Evolutionary conservation across 2,888 invertebrate genomes (phyloP), one percentile per base, ranked within the genome.

Genomic region (Philonicus albiceps): DNA sequence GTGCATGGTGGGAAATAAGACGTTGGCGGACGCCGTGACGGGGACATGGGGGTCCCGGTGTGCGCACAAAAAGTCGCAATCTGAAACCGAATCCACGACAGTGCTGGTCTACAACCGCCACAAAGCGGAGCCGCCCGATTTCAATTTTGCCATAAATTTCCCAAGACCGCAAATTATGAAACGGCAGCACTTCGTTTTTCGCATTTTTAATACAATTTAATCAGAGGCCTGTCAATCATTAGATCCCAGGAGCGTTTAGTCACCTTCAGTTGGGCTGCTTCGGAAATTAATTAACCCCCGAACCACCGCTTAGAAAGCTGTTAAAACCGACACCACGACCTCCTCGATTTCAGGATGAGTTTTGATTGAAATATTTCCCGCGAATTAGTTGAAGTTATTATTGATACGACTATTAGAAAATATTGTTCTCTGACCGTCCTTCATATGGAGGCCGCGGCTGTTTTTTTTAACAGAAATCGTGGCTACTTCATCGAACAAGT

Each of bases 61-160:
- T 7, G 34, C 30, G n/a, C 30, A 19, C 34, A 74, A 80, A 74
- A 80, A 80, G 43, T 49, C 81, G 81, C 64, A 81, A 81, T 34
- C 27, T 55, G 64, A 81, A 81, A 81, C 81, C 55, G 34, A 64
- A 81, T 64, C 34, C 55, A 16, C 64, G 55, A 53, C 74, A 16
- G 19, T 2, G 74, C 30, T 27, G 84, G 73, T 31, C 85, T 85
- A n/a, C 27, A 85, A 85, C 85, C 85, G 49, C 85, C 53, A 85
- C 85, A 85, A 85, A 85, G 85, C 43, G 74, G 19, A 73, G 75
- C 85, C 85, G 85, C 85, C 53, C 31, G 75, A 75, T 53, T 85
- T 75, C 74, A 85, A 75, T 85, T 85, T 85, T 85, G 31, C 75
- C 85, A 85, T 85, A 85, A 85, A 85, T 85, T 75, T 85, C 34